phyloP scores from a whole-genome alignment of 2,797 vertebrate genomes.

The Muscicapa comitata region DNA sequence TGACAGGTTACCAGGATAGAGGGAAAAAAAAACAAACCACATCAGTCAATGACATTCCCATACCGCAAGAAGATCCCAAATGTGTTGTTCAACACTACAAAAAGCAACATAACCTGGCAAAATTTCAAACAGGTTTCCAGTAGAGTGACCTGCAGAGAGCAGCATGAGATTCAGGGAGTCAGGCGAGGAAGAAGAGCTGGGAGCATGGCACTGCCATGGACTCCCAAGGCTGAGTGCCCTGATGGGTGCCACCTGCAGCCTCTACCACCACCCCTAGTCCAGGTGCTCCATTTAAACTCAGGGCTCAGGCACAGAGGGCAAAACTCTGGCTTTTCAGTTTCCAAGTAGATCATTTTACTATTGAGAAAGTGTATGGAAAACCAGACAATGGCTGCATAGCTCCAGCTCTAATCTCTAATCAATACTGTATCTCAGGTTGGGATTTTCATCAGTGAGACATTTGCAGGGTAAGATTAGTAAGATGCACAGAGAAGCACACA shows the following conservation, averaged over 20 bases:
- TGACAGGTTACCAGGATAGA: background rate
- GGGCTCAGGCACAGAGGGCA: background rate
- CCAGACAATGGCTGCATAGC: background rate
- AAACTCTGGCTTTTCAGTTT: background rate
- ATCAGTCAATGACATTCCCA: background rate
- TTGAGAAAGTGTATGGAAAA: background rate
- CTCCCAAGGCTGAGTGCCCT: background rate
- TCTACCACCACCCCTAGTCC: background rate
- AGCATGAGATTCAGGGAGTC: background rate
- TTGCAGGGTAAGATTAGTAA: background rate
- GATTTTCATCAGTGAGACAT: background rate
- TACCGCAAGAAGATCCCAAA: background rate
- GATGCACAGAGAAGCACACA: background rate
- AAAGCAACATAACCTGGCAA: slow-evolving; percentile 14
- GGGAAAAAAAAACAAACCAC: background rate
- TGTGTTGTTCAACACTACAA: background rate
- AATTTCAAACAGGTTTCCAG: background rate
- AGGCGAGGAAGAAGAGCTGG: background rate
- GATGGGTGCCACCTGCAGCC: background rate
- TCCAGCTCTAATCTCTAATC: background rate
- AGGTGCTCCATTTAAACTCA: background rate
- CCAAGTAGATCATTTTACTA: background rate
- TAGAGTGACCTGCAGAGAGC: background rate
- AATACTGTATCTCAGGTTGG: fast-evolving
- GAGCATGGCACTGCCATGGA: background rate